A percentile compares a stretch with the other conserved stretches of the same genome.
Evolutionary conservation across 1,140 invertebrate species (phyloP).

Genomic region (Neuroterus valhalla): DNA sequence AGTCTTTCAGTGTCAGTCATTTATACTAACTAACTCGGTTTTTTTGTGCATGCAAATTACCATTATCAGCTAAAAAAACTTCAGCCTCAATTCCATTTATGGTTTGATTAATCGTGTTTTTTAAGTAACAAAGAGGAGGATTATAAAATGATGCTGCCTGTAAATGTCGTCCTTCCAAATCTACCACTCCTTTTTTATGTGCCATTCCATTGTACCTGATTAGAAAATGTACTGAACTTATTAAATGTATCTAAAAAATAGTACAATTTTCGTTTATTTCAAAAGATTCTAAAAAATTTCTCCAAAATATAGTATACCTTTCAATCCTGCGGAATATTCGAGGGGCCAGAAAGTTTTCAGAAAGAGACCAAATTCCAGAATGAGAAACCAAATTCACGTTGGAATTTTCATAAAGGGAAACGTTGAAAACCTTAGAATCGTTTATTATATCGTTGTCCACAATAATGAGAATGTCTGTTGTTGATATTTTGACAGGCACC

Average conservation of each 20-base stretch:
- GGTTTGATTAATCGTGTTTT: conserved; percentile 49
- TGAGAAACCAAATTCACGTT: conserved; percentile 57
- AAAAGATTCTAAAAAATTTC: not conserved
- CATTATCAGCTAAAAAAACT: conserved; percentile 49
- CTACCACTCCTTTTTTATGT: conserved; percentile 34
- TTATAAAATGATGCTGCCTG: conserved; percentile 53
- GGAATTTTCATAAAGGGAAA: conserved; percentile 54
- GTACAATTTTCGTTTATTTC: no score
- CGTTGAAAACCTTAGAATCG: conserved; percentile 57
- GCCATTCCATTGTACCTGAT: conserved; percentile 50
- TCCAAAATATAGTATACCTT: conserved; percentile 47
- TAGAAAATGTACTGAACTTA: no score
- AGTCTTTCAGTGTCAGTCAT: conserved; percentile 4
- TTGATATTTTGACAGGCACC: conserved; percentile 52
- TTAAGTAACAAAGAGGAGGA: conserved; percentile 62
- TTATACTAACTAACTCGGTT: not conserved
- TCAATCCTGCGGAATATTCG: conserved; percentile 54
- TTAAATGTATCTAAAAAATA: no score
- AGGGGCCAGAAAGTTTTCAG: conserved; percentile 57
- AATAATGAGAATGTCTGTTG: conserved; percentile 60
- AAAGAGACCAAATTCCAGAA: conserved; percentile 59
- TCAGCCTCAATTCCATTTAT: conserved; percentile 54
- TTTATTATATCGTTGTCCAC: conserved; percentile 45
- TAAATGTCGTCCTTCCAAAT: conserved; percentile 58
- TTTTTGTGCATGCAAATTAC: conserved; percentile 48